Evolutionary conservation across 2,888 invertebrate genomes (phyloP), one percentile per base, ranked within the genome.

Genomic region (Drosophila niveifrons): DNA sequence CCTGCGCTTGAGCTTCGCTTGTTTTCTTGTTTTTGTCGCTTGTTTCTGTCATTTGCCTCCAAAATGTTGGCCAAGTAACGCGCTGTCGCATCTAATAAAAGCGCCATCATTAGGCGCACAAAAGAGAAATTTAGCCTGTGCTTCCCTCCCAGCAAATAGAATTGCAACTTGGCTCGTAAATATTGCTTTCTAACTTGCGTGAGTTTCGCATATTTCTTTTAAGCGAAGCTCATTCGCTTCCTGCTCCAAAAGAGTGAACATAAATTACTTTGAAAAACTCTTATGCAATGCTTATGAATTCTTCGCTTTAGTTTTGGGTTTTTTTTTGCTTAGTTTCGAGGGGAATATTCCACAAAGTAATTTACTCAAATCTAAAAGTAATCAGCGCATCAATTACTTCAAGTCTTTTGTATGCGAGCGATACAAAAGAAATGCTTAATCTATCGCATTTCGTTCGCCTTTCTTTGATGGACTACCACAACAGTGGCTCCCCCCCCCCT

Each of bases 61-160:
- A 65, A 79, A 79, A 64, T 67, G 68, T 69, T 70, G 80, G 86
- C 72, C 88, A 88, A 88, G 77, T 72, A 62, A 56, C 50, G 76
- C 63, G 58, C 69, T 52, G 80, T 72, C 43, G 74, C 72, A 73
- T 73, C 73, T 43, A 74, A 78, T 62, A 73, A 78, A 78, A 58
- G 73, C 66, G 63, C 57, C 34, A 50, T 62, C 74, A 73, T 66
- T 74, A 66, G 52, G 78, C 61, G 55, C 36, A 62, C 55, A 34
- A 78, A 67, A 78, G 61, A 69, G 80, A 79, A 79, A 79, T 75
- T 73, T 61, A 31, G 23, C 39, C 43, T 3, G 3, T n/a, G 23
- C 13, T 3, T 39, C 17, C n/a, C 8, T 10, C 31, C 10, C 13
- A 10, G 9, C 34, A 39, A 41, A 34, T 15, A 78, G 75, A 75